Evolutionary conservation across 1,140 invertebrate species (phyloP), one percentile per base, ranked within the genome.

Genomic region (Ditylenchus dipsaci): DNA sequence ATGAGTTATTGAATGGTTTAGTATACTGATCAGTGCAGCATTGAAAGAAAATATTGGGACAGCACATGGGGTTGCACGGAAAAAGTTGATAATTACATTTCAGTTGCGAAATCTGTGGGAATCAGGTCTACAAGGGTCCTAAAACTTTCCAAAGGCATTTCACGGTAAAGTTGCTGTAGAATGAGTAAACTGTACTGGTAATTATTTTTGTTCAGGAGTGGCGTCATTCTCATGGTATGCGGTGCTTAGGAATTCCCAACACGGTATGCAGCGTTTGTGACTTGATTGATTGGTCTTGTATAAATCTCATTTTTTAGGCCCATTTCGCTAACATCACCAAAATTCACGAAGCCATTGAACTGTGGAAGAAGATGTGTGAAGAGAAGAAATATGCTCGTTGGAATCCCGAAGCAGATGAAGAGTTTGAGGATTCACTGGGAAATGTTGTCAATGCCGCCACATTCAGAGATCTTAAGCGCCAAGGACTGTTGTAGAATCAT

Each of bases 111-210:
- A 99, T 99, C 70, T 99, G 96, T 85, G 96, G 95, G n/a, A 98
- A 98, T 85, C 95, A 78, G 60, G 68, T 78, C 33, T 99, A 99
- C 85, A 95, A 97, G 85, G 96, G 96, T 0, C 96, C 96, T 0
- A 99, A 99, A 85, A 95, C 95, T n/a, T 99, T 98, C 84, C 95
- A 98, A 84, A 87, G 93, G 62, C 96, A 99, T 86, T 99, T 99
- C 87, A 93, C 95, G 1, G 88, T 88, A 69, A 74, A 58, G 53
- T 58, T 26, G 53, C 67, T 27, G 15, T 21, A 17, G 42, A 0
- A 38, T 0, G n/a, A 63, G 29, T 17, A 26, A 1, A 77, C 27
- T 9, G 69, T 15, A 29, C 17, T 5, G 23, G 0, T 26, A 19
- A 13, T 7, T 13, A 26, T 42, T 63, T 56, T 0, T 45, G 63